phyloP scores from a whole-genome alignment of 2,888 invertebrate genomes.

The Xylota segnis region DNA sequence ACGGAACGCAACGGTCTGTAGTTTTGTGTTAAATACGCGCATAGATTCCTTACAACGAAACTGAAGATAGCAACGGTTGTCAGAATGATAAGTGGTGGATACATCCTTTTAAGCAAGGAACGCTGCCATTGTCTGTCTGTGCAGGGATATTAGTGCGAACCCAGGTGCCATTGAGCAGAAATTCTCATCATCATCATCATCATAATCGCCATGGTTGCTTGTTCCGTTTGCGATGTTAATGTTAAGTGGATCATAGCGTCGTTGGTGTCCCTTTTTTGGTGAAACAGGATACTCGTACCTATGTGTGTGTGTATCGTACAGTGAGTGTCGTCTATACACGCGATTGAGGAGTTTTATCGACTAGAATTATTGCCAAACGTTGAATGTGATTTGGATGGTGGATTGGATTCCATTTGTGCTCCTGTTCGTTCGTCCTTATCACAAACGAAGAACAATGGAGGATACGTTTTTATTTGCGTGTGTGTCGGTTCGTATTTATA shows the following conservation, averaged over 20 bases:
- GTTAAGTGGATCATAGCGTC: conserved; percentile 19
- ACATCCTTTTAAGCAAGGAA: not conserved
- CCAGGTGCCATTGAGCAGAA: conserved; percentile 39
- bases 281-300: conserved; percentile 10
- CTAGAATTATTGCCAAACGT: conserved; percentile 33
- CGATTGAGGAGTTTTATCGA: conserved; percentile 11
- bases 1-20: not conserved
- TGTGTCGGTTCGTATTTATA: conserved; percentile 17
- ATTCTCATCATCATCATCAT: conserved; percentile 25
- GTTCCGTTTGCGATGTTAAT: conserved; percentile 10
- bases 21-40: conserved; percentile 1
- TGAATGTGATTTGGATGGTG: conserved; percentile 41
- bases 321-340: not conserved
- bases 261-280: conserved; percentile 9
- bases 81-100: conserved; percentile 19
- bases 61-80: conserved; percentile 12
- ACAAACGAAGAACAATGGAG: not conserved
- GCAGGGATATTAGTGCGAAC: conserved; percentile 39
- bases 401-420: conserved; percentile 17
- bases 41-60: not conserved
- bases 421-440: not conserved
- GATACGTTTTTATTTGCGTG: conserved; percentile 6
- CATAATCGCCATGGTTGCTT: conserved; percentile 16
- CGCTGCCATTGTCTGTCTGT: not conserved
- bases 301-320: not conserved